These are phyloP conservation scores for Sinonovacula constricta DNA, from an alignment of 1,140 invertebrate species.

Conservation along the genomic window DNA sequence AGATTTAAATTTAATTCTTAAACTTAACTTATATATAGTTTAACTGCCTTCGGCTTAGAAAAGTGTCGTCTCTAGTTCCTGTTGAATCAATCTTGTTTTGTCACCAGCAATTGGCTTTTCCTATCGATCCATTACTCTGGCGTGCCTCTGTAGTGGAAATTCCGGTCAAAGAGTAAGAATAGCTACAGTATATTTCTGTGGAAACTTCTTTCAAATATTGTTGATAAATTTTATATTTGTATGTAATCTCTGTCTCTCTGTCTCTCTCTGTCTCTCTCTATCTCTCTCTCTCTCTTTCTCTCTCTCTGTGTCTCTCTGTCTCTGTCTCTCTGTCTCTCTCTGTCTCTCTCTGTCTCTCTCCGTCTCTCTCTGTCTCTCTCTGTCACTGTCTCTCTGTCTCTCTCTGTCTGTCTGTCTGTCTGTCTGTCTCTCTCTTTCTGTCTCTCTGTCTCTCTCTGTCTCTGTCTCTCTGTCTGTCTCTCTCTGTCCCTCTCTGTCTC, in stretches of 20 bases:
- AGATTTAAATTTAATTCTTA: too few species aligned
- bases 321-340: conserved; percentile 5
- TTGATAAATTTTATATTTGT: not conserved
- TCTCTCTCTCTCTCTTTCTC: conserved; percentile 10
- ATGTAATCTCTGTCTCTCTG: not conserved
- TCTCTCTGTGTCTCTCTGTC: not conserved
- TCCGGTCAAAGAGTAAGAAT: not conserved
- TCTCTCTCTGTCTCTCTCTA: conserved; percentile 23
- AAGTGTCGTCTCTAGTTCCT: too few species aligned
- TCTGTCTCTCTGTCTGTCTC: too few species aligned
- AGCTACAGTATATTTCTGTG: not conserved
- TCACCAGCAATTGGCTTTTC: too few species aligned
- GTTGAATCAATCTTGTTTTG: too few species aligned
- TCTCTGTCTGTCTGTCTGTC: too few species aligned
- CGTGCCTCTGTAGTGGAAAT: not conserved
- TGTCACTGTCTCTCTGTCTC: not conserved
- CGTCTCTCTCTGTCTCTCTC: not conserved
- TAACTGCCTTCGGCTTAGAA: too few species aligned
- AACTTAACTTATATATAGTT: too few species aligned
- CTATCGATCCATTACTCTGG: too few species aligned
- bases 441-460: too few species aligned
- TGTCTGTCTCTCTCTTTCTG: too few species aligned
- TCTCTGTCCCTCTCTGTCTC: too few species aligned
- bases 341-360: not conserved
- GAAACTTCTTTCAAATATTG: not conserved